A percentile compares a stretch with the other conserved stretches of the same genome.
Conservation (phyloP, 2,113 vertebrate species). For the Rafetus swinhoei region DNA sequence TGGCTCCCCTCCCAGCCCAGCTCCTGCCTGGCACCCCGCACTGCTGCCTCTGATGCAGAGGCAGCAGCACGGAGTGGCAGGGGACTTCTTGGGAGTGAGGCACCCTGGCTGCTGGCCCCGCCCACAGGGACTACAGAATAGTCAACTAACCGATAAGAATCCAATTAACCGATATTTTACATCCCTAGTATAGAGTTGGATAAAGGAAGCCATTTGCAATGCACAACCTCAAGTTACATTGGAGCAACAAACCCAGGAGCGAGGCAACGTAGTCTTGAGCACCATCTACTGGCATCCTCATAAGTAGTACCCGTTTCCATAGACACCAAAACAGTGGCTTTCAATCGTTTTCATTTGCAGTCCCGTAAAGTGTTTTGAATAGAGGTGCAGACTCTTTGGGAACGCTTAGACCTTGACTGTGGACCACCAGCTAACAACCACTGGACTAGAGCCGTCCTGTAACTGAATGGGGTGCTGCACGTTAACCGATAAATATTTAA, state of each 20-base stretch:
- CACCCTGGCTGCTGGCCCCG: no score
- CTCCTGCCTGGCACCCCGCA: no score
- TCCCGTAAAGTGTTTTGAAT: background rate
- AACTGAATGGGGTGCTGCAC: background rate
- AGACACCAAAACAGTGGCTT: background rate
- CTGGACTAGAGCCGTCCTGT: background rate
- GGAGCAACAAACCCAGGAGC: constrained; percentile 23
- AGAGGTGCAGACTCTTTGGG: background rate
- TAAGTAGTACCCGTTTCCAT: background rate
- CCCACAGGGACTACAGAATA: no score
- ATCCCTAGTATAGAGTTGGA: background rate
- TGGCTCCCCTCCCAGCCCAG: no score
- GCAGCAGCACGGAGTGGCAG: no score
- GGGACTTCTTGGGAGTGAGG: no score
- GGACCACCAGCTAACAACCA: background rate
- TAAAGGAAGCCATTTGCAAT: background rate
- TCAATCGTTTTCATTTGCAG: background rate
- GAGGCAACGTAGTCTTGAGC: background rate
- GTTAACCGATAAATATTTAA: background rate
- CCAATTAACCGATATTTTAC: no score
- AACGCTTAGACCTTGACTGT: background rate
- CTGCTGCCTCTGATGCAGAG: no score
- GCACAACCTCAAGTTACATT: background rate
- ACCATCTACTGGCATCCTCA: background rate
- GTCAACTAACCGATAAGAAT: no score